phyloP scores from a whole-genome alignment of 2,797 vertebrate species.

The Peromyscus aztecus region DNA sequence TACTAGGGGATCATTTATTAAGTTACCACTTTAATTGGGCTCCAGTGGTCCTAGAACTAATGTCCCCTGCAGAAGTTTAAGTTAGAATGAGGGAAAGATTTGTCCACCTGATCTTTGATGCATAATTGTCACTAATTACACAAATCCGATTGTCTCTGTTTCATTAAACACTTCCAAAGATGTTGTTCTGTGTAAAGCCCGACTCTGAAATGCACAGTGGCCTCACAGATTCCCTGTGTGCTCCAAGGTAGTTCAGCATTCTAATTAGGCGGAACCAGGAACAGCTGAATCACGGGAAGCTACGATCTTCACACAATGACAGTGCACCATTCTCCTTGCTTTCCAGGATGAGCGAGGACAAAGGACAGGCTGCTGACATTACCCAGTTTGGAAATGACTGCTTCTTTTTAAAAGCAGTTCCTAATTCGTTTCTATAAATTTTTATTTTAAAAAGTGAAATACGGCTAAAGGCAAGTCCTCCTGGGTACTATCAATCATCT shows the following conservation, averaged over 20 bases:
- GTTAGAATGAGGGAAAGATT: constrained; percentile 40
- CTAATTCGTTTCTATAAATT: constrained; percentile 62
- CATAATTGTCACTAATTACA: constrained; percentile 28
- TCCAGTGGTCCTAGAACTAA: constrained; percentile 45
- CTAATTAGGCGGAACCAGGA: constrained; percentile 53
- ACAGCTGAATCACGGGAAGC: neutral
- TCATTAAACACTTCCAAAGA: neutral
- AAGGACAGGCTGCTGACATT: neutral
- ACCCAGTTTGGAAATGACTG: constrained; percentile 33
- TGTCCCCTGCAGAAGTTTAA: constrained; percentile 52
- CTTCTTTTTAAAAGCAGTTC: constrained; percentile 13
- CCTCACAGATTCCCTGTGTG: neutral
- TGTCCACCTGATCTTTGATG: constrained; percentile 49
- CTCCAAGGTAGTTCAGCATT: constrained; percentile 24
- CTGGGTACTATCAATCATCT: constrained; percentile 57
- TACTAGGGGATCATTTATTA: constrained; percentile 56
- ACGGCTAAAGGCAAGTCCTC: constrained; percentile 24
- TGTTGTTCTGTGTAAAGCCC: neutral
- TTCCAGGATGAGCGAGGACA: neutral
- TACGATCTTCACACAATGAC: neutral
- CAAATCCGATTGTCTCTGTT: constrained; percentile 52
- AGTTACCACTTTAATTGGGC: constrained; percentile 52
- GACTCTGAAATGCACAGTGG: neutral
- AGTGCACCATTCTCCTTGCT: neutral
- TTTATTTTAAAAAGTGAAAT: constrained; percentile 72